These are phyloP conservation scores for Paraescarpia echinospica DNA, from an alignment of 1,140 invertebrate genomes.

Conservation along the genomic window DNA sequence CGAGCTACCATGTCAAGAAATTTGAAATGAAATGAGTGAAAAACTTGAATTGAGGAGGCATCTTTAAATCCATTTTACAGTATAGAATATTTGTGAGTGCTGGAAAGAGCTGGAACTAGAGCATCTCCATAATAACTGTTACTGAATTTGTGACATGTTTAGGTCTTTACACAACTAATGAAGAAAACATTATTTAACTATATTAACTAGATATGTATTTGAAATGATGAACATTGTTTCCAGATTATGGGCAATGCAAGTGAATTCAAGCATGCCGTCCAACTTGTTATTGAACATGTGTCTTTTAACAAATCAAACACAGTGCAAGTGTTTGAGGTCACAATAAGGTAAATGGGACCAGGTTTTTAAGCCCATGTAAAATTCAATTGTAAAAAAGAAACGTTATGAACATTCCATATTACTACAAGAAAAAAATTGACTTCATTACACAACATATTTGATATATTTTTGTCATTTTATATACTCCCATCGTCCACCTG, in stretches of 20 bases:
- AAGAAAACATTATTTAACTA: background rate
- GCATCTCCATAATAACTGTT: background rate
- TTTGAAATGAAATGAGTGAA: no score
- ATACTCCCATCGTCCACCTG: no score
- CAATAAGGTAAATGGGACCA: constrained; percentile 63
- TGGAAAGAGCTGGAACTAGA: no score
- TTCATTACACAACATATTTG: no score
- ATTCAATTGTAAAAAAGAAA: no score
- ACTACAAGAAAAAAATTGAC: no score
- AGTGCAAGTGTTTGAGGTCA: constrained; percentile 74
- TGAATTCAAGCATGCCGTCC: constrained; percentile 68
- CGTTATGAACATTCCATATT: no score
- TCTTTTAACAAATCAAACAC: constrained; percentile 69
- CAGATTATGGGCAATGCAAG: constrained; percentile 62
- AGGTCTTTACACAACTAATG: background rate
- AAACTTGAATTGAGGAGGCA: no score
- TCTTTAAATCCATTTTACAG: no score
- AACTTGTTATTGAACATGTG: constrained; percentile 66
- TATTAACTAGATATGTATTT: background rate
- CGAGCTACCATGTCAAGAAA: no score
- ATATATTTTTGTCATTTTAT: no score
- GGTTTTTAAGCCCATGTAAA: background rate
- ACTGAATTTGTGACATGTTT: background rate
- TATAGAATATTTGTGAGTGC: no score
- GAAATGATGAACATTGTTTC: constrained; percentile 29